These are phyloP conservation scores for Oncorhynchus masou DNA, from an alignment of 2,113 vertebrate species.

Conservation along the genomic window DNA sequence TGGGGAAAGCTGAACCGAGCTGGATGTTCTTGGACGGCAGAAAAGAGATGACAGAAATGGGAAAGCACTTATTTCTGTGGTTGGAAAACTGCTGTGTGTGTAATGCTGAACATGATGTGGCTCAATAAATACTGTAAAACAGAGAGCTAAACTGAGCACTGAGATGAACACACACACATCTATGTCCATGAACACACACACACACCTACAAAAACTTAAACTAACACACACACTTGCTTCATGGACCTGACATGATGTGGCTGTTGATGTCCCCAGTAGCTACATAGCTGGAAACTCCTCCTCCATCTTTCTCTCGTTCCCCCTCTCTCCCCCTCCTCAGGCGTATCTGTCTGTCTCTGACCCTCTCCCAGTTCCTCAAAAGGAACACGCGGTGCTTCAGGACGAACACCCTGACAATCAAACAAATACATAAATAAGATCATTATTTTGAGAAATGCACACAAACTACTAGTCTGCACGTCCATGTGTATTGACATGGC, in stretches of 20 bases:
- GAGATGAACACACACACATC: slow-evolving; percentile 14
- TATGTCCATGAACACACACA: slow-evolving; percentile 43
- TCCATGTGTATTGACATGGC: not conserved
- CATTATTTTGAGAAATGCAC: slow-evolving; percentile 2
- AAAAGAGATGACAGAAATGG: slow-evolving; percentile 42
- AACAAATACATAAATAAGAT: not conserved
- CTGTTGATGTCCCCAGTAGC: slow-evolving; percentile 61
- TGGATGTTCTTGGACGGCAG: slow-evolving; percentile 56
- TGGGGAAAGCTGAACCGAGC: slow-evolving; percentile 56
- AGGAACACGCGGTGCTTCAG: slow-evolving; percentile 90
- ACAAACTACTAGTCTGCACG: slow-evolving; percentile 37
- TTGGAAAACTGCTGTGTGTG: slow-evolving; percentile 66
- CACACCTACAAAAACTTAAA: slow-evolving; percentile 69
- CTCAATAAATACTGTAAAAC: slow-evolving; percentile 40
- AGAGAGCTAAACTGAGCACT: not conserved
- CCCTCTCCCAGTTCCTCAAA: slow-evolving; percentile 91
- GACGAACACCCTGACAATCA: slow-evolving; percentile 84
- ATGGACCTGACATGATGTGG: slow-evolving; percentile 72
- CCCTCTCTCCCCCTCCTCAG: slow-evolving; percentile 70
- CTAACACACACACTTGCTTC: slow-evolving; percentile 78
- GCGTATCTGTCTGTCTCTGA: slow-evolving; percentile 87
- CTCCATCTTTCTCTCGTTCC: slow-evolving; percentile 39
- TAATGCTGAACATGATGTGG: slow-evolving; percentile 57
- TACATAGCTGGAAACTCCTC: slow-evolving; percentile 45
- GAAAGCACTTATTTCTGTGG: slow-evolving; percentile 67